A percentile compares a stretch with the other conserved stretches of the same genome.
phyloP scores from a whole-genome alignment of 1,140 invertebrate genomes.

The Drosophila watanabei region DNA sequence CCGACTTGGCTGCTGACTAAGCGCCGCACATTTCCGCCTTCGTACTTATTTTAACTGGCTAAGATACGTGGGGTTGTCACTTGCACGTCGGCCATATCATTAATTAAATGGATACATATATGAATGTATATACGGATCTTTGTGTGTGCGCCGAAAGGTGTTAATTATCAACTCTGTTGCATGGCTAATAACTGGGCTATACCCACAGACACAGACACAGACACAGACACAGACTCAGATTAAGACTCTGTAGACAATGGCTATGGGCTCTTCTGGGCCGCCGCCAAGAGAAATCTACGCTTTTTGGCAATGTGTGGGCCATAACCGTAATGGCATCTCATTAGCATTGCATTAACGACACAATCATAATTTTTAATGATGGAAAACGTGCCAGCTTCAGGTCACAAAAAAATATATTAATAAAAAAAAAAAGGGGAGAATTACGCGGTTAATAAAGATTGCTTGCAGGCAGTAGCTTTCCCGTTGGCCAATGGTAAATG shows the following conservation, averaged over 20 bases:
- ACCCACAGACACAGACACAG: constrained; percentile 41
- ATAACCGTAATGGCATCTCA: constrained; percentile 66
- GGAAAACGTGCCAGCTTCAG: constrained; percentile 68
- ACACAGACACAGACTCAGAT: constrained; percentile 16
- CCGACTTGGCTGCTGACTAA: constrained; percentile 58
- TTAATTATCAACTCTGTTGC: constrained; percentile 66
- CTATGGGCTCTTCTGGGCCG: constrained; percentile 9
- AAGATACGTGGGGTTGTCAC: constrained; percentile 56
- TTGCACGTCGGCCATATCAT: constrained; percentile 56
- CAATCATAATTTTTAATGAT: constrained; percentile 76
- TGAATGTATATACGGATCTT: background rate
- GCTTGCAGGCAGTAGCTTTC: constrained; percentile 39
- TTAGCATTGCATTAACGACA: constrained; percentile 72
- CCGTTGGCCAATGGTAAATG: constrained; percentile 32
- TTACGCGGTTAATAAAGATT: constrained; percentile 16
- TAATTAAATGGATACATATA: constrained; percentile 59
- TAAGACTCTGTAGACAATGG: constrained; percentile 36
- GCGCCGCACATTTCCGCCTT: constrained; percentile 72
- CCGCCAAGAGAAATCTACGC: constrained; percentile 49
- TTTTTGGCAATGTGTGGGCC: constrained; percentile 72
- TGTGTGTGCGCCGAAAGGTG: constrained; percentile 44
- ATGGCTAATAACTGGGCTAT: constrained; percentile 78
- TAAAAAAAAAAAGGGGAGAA: constrained; percentile 6
- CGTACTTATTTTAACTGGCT: constrained; percentile 33
- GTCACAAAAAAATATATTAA: constrained; percentile 44